Evolutionary conservation across 2,888 invertebrate species (phyloP), one percentile per base, ranked within the genome.

Genomic region (Caenorhabditis imperialis): DNA sequence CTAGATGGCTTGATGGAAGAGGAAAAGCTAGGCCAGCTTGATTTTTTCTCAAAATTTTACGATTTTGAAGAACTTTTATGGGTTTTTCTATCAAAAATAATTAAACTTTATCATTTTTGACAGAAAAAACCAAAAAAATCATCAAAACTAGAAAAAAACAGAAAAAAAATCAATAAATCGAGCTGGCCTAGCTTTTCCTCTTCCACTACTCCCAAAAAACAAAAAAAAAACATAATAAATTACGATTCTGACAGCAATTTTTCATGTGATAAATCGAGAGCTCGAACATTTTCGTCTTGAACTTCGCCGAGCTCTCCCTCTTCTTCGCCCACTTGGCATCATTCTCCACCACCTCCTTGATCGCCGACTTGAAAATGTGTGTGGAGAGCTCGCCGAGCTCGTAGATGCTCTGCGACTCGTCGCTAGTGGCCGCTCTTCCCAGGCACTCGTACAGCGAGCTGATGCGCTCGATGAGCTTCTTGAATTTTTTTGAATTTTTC

Each of bases 281-380:
- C 25, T 69, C 58, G 47, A 69, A 69, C 0, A 58, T 18, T 1
- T 16, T 12, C 3, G 55, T 71, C n/a, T 47, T 58, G 22, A 7
- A 23, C 22, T 18, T 16, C 18, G 6, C 7, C 7, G 6, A 3
- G 3, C 12, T 16, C 12, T 5, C 18, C 16, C 25, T 14, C 0
- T 45, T 33, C 18, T 70, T 60, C 8, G 7, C 14, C 45, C 38
- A 61, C 48, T 61, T 60, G 1, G 33, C 44, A 3, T 71, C 37
- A 18, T 55, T 57, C 14, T 71, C 71, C 12, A 27, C 57, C 3
- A 58, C 14, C 63, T 72, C 72, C 72, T 51, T 50, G 14, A 33
- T 51, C 1, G 69, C 69, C 6, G 53, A 35, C 7, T 45, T 51
- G 51, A 69, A 58, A 14, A 69, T 58, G n/a, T 45, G 22, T 3